Evolutionary conservation across 37 sponge, comb jelly and placozoan genomes (phyloP).

Genomic region (Cladorhizidae sp.): DNA sequence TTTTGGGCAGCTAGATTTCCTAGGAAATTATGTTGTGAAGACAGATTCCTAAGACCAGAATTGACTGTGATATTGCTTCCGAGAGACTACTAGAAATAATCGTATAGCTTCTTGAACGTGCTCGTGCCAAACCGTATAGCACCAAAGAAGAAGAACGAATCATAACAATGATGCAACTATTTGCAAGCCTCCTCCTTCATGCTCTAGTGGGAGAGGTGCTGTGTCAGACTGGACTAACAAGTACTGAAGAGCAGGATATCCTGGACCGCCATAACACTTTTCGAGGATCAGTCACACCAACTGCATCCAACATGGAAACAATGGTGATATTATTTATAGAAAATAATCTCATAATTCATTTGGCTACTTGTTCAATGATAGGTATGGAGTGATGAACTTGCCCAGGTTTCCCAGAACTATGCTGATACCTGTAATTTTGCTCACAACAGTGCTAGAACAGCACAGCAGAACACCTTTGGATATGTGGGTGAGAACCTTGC

Average conservation of each 20-base stretch:
- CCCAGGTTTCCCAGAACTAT: conserved; percentile 12
- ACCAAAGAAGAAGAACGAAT: too few species aligned
- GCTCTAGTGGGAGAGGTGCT: too few species aligned
- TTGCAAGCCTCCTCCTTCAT: too few species aligned
- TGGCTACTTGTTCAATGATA: not conserved
- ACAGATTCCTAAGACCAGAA: too few species aligned
- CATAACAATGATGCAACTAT: too few species aligned
- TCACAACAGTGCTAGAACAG: conserved; percentile 1
- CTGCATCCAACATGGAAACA: conserved; percentile 23
- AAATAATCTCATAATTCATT: not conserved
- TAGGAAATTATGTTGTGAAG: too few species aligned
- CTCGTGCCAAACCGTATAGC: too few species aligned
- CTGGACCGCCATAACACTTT: conserved; percentile 2
- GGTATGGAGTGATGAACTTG: conserved; percentile 28
- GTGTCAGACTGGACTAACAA: conserved; percentile 1
- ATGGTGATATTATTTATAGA: not conserved
- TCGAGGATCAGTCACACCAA: not conserved
- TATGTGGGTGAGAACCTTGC: conserved; percentile 24
- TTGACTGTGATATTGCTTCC: too few species aligned
- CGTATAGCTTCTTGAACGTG: too few species aligned
- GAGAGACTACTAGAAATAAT: too few species aligned
- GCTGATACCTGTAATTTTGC: conserved; percentile 6
- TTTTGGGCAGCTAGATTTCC: too few species aligned
- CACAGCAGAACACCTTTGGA: not conserved
- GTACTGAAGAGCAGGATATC: not conserved